These are phyloP conservation scores for Sternotherus odoratus DNA, from an alignment of 2,797 vertebrate genomes.

Conservation along the genomic window DNA sequence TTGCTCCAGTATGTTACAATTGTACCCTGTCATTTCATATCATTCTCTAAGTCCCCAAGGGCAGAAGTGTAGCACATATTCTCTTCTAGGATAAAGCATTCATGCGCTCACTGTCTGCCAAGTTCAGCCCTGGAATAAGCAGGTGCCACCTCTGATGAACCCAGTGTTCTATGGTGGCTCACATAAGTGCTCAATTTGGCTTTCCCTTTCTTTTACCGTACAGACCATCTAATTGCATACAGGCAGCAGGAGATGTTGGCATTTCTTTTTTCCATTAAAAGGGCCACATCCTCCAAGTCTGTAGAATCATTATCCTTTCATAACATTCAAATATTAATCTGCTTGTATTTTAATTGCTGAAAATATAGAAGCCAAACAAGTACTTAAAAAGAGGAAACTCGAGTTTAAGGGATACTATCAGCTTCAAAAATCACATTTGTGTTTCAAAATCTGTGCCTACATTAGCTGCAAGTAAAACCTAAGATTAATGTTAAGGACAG, in stretches of 20 bases:
- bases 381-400: constrained; percentile 23
- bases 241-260: constrained; percentile 69
- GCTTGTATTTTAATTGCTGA: constrained; percentile 64
- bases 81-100: background rate
- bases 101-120: background rate
- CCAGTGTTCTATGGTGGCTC: background rate
- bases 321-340: constrained; percentile 33
- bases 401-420: constrained; percentile 5
- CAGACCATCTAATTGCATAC: constrained; percentile 7
- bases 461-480: background rate
- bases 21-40: background rate
- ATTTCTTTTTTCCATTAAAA: constrained; percentile 62
- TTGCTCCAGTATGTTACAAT: background rate
- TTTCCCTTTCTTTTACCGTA: background rate
- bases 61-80: background rate
- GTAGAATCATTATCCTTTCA: background rate
- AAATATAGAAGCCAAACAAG: constrained; percentile 35
- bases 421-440: constrained; percentile 34
- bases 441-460: background rate
- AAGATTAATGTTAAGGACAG: fast-evolving
- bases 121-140: fast-evolving
- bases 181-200: fast-evolving
- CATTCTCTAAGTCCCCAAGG: background rate
- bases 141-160: background rate
- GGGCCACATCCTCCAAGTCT: constrained; percentile 46